Evolutionary conservation across 2,888 invertebrate species (phyloP), one percentile per base, ranked within the genome.

Genomic region (Lissocephala sabroskyi): DNA sequence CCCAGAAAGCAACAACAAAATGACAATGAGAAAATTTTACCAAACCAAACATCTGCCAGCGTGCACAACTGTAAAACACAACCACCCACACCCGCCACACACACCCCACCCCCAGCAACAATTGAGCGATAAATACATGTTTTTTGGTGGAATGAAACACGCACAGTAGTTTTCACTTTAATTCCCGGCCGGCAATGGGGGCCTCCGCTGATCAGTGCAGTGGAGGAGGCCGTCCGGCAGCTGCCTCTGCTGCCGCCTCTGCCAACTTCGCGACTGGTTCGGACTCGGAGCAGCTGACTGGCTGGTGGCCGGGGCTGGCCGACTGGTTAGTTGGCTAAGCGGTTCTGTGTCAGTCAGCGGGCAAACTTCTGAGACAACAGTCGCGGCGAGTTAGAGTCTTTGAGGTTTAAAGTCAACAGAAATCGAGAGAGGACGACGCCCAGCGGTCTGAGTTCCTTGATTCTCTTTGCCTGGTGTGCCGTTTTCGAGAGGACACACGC

Each of bases 291-390:
- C n/a, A n/a, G n/a, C n/a, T n/a, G n/a, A n/a, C n/a, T n/a, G n/a
- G n/a, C n/a, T 23, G 11, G 30, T n/a, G 14, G n/a, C 19, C 19
- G 19, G 18, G 28, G 33, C 26, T 41, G 45, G 36, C 42, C 43
- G 37, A 29, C 46, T 47, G 42, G 41, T 45, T 49, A 48, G 41
- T 39, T 56, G 42, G 55, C 44, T 45, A n/a, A 26, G 73, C 65
- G 55, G 62, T 73, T 62, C 26, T 16, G 65, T 56, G 77, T 76
- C 70, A 70, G 77, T 70, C 44, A 55, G 52, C 53, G 52, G 41
- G 51, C 70, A 74, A 66, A 67, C 81, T 78, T 79, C 80, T 74
- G 62, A 78, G 71, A 56, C 78, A 71, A 68, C 76, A 73, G 80
- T 68, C 55, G 53, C n/a, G n/a, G n/a, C n/a, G n/a, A n/a, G n/a